A percentile compares a stretch with the other conserved stretches of the same genome.
phyloP scores from a whole-genome alignment of 2,888 invertebrate genomes.

The Ptychoptera contaminata region DNA sequence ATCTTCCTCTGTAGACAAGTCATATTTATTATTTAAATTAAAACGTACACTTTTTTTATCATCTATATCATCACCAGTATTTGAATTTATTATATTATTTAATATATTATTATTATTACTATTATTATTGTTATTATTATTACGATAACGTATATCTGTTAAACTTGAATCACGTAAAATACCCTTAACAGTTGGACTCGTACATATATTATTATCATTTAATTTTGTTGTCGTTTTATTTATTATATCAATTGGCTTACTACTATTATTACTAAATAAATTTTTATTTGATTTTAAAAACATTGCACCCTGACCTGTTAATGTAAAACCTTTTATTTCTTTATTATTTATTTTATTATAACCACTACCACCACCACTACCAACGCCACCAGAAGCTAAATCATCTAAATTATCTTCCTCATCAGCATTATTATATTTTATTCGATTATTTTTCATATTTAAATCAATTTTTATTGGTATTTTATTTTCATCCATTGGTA shows the following conservation, averaged over 20 bases:
- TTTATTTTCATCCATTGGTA: no score
- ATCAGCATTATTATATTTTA: background rate
- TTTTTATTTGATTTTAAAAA: slow-evolving; percentile 41
- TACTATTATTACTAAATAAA: slow-evolving; percentile 17
- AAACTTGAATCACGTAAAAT: slow-evolving; percentile 45
- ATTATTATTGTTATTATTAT: slow-evolving; percentile 16
- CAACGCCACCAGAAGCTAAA: background rate
- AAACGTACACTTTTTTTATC: slow-evolving; percentile 63
- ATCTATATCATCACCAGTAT: slow-evolving; percentile 33
- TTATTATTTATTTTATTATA: slow-evolving; percentile 1
- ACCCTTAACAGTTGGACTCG: slow-evolving; percentile 33
- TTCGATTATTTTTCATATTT: no score
- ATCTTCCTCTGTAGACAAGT: no score
- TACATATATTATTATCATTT: slow-evolving; percentile 6
- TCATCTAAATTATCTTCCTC: no score
- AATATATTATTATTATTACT: slow-evolving; percentile 4
- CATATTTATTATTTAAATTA: slow-evolving; percentile 26
- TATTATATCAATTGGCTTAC: slow-evolving; percentile 9
- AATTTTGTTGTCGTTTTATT: background rate
- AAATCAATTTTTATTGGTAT: no score
- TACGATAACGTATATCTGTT: slow-evolving; percentile 23
- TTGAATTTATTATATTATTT: slow-evolving; percentile 11
- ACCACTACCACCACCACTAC: slow-evolving; percentile 3
- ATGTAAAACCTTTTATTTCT: slow-evolving; percentile 27
- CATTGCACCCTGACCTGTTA: slow-evolving; percentile 42